Evolutionary conservation across 2,113 vertebrate genomes (phyloP).

Genomic region (Rhinoptilus africanus): DNA sequence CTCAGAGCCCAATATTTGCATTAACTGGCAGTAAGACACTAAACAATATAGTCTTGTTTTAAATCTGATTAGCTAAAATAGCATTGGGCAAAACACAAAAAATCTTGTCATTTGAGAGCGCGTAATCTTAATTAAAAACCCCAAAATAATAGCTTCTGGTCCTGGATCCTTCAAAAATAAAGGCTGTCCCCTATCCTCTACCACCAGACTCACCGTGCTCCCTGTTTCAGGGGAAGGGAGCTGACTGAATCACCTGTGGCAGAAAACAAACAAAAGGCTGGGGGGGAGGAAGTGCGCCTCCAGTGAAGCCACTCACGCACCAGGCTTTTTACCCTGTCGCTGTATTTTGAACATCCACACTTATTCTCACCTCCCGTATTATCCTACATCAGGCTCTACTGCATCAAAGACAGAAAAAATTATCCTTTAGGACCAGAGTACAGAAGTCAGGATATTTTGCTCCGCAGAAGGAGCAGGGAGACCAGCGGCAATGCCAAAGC

Average conservation of each 20-base stretch:
- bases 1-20: not conserved
- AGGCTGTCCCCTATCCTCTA: not conserved
- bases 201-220: not conserved
- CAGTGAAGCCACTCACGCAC: not conserved
- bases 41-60: not conserved
- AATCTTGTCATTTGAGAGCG: not conserved
- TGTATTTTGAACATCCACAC: not conserved
- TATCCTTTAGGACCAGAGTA: not conserved
- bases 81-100: not conserved
- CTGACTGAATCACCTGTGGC: too few species aligned
- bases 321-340: not conserved
- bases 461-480: not conserved
- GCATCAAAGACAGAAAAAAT: not conserved
- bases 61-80: not conserved
- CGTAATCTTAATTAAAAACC: not conserved
- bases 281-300: not conserved
- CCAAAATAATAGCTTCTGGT: not conserved
- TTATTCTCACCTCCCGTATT: not conserved
- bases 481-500: not conserved
- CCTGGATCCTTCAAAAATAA: not conserved
- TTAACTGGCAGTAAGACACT: not conserved
- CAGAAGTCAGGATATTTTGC: rapidly evolving
- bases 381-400: not conserved
- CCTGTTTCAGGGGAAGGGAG: not conserved
- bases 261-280: not conserved